Base-by-base conservation (phyloP, 2,888 invertebrate genomes). In the Xestia xanthographa region DNA sequence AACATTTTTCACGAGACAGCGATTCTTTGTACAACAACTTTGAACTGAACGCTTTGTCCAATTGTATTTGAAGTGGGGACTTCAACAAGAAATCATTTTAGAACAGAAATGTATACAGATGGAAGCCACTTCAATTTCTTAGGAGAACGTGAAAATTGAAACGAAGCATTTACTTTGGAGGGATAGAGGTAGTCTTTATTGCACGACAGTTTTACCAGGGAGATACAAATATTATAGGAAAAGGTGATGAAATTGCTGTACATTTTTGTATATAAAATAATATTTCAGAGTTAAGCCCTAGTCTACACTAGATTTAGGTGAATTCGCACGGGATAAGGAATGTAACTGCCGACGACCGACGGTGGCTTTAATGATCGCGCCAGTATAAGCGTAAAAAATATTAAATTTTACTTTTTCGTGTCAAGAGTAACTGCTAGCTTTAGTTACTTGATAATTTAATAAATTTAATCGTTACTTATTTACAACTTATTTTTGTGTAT, bases 11-110 rank as follows among this genome's bases (percentile, higher is more conserved):
- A 77, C 48, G 66, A 48, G 70, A 67, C 65, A 41, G 71, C 60
- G 41, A 84, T 84, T 76, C 75, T 65, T 74, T 72, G 75, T 70
- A 63, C 66, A 3, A 17, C 29, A 72, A 70, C 67, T 85, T 77
- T 77, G 29, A 65, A 67, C 58, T 80, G 75, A 74, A 74, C 83
- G 71, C 65, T 77, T 85, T 70, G 79, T 85, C 56, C 65, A 82
- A 85, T 82, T 82, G 70, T 62, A 82, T 85, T 72, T 65, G 66
- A 50, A 67, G 71, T 56, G 62, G 45, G 43, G n/a, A 63, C 29
- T 71, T 74, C 41, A 5, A 34, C 38, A 38, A 67, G 43, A 43
- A 63, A 66, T 79, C 14, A 69, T 83, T 72, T 68, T 45, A 68
- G 66, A 79, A 66, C 60, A 58, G 38, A 68, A 80, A 70, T 45